These are phyloP conservation scores for Embiotoca jacksoni DNA, from an alignment of 2,113 vertebrate genomes.

Conservation along the genomic window DNA sequence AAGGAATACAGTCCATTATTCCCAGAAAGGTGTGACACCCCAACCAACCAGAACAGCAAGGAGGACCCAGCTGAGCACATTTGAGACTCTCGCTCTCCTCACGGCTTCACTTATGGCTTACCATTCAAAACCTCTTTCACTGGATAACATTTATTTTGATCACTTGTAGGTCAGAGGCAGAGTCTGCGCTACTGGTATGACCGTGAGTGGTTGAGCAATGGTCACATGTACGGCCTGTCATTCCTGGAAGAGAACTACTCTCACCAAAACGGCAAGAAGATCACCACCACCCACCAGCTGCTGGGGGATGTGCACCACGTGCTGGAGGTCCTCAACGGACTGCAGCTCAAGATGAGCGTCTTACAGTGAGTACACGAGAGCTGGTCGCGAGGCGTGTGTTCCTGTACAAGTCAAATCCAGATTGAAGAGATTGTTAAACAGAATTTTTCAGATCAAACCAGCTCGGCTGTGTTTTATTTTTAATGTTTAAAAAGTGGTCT, in stretches of 20 bases:
- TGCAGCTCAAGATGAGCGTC: constrained; percentile 97
- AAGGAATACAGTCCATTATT: not conserved
- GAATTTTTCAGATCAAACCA: not conserved
- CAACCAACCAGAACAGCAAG: too few species aligned
- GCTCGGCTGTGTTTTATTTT: not conserved
- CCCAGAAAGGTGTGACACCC: too few species aligned
- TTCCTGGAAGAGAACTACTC: constrained; percentile 97
- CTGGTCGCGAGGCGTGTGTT: not conserved
- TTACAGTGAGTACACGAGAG: constrained; percentile 88
- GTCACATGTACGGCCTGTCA: constrained; percentile 94
- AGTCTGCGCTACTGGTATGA: constrained; percentile 97
- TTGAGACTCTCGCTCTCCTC: too few species aligned
- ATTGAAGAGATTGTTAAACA: too few species aligned
- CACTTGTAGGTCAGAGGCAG: constrained; percentile 91
- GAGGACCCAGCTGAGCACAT: not conserved
- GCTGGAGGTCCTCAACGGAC: constrained; percentile 92
- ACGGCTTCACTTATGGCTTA: too few species aligned
- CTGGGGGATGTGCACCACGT: constrained; percentile 95
- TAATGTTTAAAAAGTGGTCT: not conserved
- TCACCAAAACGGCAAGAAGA: constrained; percentile 96
- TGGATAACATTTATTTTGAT: not conserved
- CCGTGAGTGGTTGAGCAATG: constrained; percentile 93
- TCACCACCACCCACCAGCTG: constrained; percentile 96
- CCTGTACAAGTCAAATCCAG: not conserved
- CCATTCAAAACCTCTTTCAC: too few species aligned